Percentiles rank a stretch among this genome's conserved stretches.
phyloP scores from a whole-genome alignment of 1,140 invertebrate genomes.

The Panulirus ornatus region DNA sequence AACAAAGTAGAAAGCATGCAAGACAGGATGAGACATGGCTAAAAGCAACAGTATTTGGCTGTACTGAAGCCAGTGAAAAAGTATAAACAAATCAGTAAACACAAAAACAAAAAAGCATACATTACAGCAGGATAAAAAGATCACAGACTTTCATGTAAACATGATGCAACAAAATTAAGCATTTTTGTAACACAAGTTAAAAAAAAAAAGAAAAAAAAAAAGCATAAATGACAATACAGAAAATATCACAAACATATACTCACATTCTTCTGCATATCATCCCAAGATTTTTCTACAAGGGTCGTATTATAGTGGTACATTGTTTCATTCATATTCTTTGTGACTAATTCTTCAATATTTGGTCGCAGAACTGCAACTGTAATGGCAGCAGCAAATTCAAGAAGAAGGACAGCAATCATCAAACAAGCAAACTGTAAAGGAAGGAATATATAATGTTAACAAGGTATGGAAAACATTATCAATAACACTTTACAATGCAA shows the following conservation, averaged over 20 bases:
- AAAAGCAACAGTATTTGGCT: no score
- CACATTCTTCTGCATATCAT: conserved; percentile 68
- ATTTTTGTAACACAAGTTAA: no score
- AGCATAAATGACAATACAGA: not conserved
- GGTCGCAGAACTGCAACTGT: conserved; percentile 73
- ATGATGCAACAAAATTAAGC: no score
- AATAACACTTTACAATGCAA: not conserved
- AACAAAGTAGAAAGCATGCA: no score
- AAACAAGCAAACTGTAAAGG: conserved; percentile 77
- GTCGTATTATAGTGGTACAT: conserved; percentile 62
- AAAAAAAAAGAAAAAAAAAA: not conserved
- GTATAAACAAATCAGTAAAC: no score
- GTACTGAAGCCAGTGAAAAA: no score
- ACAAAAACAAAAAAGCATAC: no score
- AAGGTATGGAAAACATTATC: not conserved
- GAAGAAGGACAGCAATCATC: conserved; percentile 79
- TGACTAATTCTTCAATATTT: conserved; percentile 66
- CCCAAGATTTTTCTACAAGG: conserved; percentile 65
- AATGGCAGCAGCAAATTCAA: conserved; percentile 79
- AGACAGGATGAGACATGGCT: no score
- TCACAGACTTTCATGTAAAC: no score
- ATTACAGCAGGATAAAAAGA: no score
- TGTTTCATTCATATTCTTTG: conserved; percentile 60
- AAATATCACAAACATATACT: conserved; percentile 12
- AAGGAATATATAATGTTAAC: conserved; percentile 78